phyloP scores from a whole-genome alignment of 2,797 vertebrate species.

The Sebastes iracundus region DNA sequence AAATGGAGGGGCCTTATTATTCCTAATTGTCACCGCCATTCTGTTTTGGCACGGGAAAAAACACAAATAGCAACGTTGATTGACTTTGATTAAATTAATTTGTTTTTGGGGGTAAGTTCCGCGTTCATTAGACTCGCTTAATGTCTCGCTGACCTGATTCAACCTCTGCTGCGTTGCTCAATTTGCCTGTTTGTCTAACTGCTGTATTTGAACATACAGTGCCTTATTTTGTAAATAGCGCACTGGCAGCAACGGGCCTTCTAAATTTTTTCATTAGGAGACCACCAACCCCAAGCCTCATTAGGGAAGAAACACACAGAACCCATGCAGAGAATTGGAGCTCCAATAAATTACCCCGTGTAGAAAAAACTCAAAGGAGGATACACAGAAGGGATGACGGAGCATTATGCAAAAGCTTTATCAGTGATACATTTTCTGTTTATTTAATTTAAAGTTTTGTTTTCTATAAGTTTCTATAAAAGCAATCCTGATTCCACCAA shows the following conservation, averaged over 20 bases:
- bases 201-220: slow-evolving; percentile 42
- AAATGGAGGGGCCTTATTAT: slow-evolving; percentile 55
- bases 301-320: slow-evolving; percentile 54
- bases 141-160: slow-evolving; percentile 59
- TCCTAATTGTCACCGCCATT: slow-evolving; percentile 54
- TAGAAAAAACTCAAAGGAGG: neutral
- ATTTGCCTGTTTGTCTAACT: slow-evolving; percentile 44
- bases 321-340: slow-evolving; percentile 17
- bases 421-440: neutral
- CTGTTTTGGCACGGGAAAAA: slow-evolving; percentile 40
- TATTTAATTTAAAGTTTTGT: neutral
- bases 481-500: neutral
- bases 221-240: slow-evolving; percentile 53
- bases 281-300: slow-evolving; percentile 59
- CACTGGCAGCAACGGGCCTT: slow-evolving; percentile 45
- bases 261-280: slow-evolving; percentile 27
- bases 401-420: neutral
- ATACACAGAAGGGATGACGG: neutral
- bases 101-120: slow-evolving; percentile 40
- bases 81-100: slow-evolving; percentile 67
- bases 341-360: slow-evolving; percentile 16
- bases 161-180: slow-evolving; percentile 45
- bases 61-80: slow-evolving; percentile 54
- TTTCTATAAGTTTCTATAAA: neutral
- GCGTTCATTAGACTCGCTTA: slow-evolving; percentile 47